A percentile compares a stretch with the other conserved stretches of the same genome.
Evolutionary conservation across 2,888 invertebrate species (phyloP).

Genomic region (Athrips mouffetella): DNA sequence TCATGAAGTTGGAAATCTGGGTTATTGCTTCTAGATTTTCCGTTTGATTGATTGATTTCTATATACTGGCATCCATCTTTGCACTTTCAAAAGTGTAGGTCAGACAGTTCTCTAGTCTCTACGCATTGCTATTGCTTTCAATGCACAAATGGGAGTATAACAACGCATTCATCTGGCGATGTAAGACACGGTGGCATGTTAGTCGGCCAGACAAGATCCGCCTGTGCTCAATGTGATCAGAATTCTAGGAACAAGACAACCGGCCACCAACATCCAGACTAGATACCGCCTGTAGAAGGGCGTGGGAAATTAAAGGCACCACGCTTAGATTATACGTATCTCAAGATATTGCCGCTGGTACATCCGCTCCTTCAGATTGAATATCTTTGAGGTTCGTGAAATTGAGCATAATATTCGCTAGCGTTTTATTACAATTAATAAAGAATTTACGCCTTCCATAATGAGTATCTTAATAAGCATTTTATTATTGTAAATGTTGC

Average conservation of each 20-base stretch:
- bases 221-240: slow-evolving; percentile 49
- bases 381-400: neutral
- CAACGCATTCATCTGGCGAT: slow-evolving; percentile 5
- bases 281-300: slow-evolving; percentile 4
- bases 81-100: slow-evolving; percentile 6
- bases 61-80: neutral
- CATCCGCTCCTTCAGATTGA: slow-evolving; percentile 4
- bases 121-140: slow-evolving; percentile 5
- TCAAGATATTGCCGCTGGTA: neutral
- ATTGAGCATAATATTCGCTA: neutral
- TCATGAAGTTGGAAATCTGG: neutral
- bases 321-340: slow-evolving; percentile 8
- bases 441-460: slow-evolving; percentile 4
- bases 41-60: neutral
- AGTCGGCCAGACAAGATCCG: slow-evolving; percentile 64
- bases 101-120: neutral
- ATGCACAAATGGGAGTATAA: slow-evolving; percentile 12
- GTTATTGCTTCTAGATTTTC: neutral
- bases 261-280: slow-evolving; percentile 5
- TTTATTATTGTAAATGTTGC: slow-evolving; percentile 5
- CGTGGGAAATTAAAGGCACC: slow-evolving; percentile 4
- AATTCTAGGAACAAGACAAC: slow-evolving; percentile 44
- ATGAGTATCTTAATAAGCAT: neutral
- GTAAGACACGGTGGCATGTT: slow-evolving; percentile 39
- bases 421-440: neutral